Evolutionary conservation across 2,113 vertebrate genomes (phyloP).

Genomic region (Hippocampus abdominalis): DNA sequence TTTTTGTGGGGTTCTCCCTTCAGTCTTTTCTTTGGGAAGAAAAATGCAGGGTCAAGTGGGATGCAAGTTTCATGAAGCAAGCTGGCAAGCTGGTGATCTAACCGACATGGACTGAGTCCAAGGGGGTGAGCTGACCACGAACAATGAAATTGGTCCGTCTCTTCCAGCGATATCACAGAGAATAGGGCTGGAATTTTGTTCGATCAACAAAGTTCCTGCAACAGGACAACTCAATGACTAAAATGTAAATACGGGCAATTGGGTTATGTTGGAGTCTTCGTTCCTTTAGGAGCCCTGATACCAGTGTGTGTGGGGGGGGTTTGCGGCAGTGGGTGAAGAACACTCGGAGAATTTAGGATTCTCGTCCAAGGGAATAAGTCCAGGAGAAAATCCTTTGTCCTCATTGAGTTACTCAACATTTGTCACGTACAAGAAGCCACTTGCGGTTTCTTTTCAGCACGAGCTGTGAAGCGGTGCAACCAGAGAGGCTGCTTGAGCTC

Average conservation of each 20-base stretch:
- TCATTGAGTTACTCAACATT: background rate
- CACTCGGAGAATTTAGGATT: background rate
- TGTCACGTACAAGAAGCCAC: background rate
- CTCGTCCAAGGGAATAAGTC: background rate
- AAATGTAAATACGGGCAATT: no score
- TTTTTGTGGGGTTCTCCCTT: no score
- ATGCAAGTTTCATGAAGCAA: background rate
- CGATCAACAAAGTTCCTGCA: no score
- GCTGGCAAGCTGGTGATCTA: background rate
- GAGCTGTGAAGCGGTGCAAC: slow-evolving; percentile 44
- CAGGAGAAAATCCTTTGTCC: background rate
- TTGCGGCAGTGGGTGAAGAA: no score
- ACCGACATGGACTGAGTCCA: background rate
- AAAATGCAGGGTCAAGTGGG: no score
- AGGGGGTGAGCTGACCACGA: background rate
- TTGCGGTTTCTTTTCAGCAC: slow-evolving; percentile 27
- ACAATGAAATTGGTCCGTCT: no score
- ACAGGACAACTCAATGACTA: no score
- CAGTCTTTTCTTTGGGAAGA: no score
- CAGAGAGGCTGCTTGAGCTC: slow-evolving; percentile 44
- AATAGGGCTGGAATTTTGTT: background rate
- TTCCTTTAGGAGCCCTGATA: no score
- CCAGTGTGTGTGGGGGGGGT: no score
- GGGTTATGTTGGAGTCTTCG: no score
- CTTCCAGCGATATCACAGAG: no score